Percentiles rank a stretch among this genome's conserved stretches.
These are phyloP conservation scores for Himalopsyche anomala DNA, from an alignment of 2,888 invertebrate genomes.

Conservation along the genomic window DNA sequence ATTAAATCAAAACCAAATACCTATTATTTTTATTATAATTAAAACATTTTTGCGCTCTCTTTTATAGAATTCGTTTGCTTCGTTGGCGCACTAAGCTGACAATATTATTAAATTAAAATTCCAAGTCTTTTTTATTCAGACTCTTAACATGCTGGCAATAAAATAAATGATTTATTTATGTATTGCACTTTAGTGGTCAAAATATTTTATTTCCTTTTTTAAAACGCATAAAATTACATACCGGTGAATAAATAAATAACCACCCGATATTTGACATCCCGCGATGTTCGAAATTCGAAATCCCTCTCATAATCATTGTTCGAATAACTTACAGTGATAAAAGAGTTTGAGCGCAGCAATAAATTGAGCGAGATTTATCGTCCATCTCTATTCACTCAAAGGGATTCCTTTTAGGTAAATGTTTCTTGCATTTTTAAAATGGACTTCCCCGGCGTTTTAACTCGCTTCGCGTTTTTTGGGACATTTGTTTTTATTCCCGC, in stretches of 20 bases:
- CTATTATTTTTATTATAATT: no score
- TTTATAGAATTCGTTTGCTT: no score
- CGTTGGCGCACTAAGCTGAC: no score
- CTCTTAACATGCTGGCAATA: neutral
- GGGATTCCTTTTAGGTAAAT: slow-evolving; percentile 41
- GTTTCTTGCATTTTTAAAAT: slow-evolving; percentile 34
- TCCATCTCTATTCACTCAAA: slow-evolving; percentile 50
- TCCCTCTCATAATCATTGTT: slow-evolving; percentile 33
- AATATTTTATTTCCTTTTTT: neutral
- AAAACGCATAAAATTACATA: neutral
- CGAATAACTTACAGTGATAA: slow-evolving; percentile 41
- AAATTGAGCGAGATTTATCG: slow-evolving; percentile 61
- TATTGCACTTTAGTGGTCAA: neutral
- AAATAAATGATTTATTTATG: neutral
- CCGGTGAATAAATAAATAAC: slow-evolving; percentile 34
- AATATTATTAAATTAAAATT: no score
- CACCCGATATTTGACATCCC: slow-evolving; percentile 35
- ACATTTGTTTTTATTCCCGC: slow-evolving; percentile 13
- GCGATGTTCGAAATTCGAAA: slow-evolving; percentile 18
- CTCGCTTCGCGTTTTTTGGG: neutral
- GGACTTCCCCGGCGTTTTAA: slow-evolving; percentile 37
- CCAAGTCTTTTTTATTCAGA: neutral
- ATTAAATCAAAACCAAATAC: no score
- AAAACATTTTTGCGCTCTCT: no score
- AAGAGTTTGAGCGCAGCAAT: slow-evolving; percentile 48